Base-by-base conservation (phyloP, 2,888 invertebrate genomes). In the Chaetogeoica ovagalla region DNA sequence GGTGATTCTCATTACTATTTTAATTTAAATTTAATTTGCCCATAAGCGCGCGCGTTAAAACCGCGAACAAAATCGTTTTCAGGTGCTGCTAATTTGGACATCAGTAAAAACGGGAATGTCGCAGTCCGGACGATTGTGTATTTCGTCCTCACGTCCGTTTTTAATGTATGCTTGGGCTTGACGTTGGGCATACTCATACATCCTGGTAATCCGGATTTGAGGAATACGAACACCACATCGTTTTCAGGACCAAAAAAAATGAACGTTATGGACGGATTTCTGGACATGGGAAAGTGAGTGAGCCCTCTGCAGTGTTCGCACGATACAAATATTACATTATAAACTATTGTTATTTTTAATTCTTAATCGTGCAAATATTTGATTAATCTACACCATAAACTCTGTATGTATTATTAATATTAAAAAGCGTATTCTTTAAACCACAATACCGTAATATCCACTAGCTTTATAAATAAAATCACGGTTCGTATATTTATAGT, bases 231-330 rank as follows among this genome's bases (percentile, higher is more conserved):
- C 17, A 65, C 82, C 1, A 59, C 82, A 5, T 66, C 70, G 17
- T 48, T 71, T 19, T 81, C 81, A 19, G 83, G 83, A 52, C 91
- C 82, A 85, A 92, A 83, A 89, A 89, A 84, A 89, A 89, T 75
- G 84, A 87, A 82, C 85, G 91, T 92, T 82, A 87, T 96, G 86
- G 96, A 96, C 85, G 95, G 95, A 84, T 89, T 96, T 83, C 88
- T 96, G 85, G 96, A 96, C 89, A 90, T 96, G 85, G 94, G 96
- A 85, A 90, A 95, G 94, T 94, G 86, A 87, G 88, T 82, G 79
- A 82, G 83, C 82, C 43, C 9, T 43, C 48, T 30, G 30, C 30
- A 30, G 48, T 48, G 48, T 48, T 48, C 8, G 13, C 13, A 1
- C 7, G 8, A 43, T 43, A 43, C 7, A 43, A 43, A 43, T 9